These are phyloP conservation scores for Enteromius mattozi DNA, from an alignment of 2,797 vertebrate species.

Conservation along the genomic window DNA sequence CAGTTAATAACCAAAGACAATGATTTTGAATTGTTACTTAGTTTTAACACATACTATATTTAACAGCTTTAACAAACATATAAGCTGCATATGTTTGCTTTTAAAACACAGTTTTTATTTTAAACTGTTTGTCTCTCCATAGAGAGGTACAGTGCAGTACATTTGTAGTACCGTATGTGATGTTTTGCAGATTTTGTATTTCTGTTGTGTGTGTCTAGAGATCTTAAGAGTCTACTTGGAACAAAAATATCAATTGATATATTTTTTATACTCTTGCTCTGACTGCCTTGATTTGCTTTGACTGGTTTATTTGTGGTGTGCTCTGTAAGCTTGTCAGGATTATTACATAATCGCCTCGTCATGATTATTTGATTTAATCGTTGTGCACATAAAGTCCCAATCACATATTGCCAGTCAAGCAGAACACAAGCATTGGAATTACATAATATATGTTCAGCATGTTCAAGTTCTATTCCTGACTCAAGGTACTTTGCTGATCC, in stretches of 20 bases:
- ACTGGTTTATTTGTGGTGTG: not conserved
- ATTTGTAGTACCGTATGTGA: not conserved
- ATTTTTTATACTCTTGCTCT: not conserved
- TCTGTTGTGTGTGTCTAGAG: not conserved
- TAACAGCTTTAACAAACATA: not conserved
- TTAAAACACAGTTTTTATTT: not conserved
- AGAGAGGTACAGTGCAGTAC: not conserved
- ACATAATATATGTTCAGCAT: not conserved
- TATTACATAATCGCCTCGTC: not conserved
- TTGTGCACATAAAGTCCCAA: not conserved
- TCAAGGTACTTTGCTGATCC: not conserved
- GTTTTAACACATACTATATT: not conserved
- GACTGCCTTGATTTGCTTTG: not conserved
- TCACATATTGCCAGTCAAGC: not conserved
- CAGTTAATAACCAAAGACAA: not conserved
- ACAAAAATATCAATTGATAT: not conserved
- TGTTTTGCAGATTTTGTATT: not conserved
- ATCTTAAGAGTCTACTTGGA: not conserved
- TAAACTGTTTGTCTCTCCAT: not conserved
- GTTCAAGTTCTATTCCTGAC: not conserved
- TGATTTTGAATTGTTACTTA: not conserved
- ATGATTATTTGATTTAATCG: slow-evolving; percentile 11
- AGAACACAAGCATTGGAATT: not conserved
- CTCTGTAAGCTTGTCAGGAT: slow-evolving; percentile 2
- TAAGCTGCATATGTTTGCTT: not conserved